Conservation (phyloP, 30 jellyfish, hydroid and myxozoan genomes). For the Aurelia sp. region DNA sequence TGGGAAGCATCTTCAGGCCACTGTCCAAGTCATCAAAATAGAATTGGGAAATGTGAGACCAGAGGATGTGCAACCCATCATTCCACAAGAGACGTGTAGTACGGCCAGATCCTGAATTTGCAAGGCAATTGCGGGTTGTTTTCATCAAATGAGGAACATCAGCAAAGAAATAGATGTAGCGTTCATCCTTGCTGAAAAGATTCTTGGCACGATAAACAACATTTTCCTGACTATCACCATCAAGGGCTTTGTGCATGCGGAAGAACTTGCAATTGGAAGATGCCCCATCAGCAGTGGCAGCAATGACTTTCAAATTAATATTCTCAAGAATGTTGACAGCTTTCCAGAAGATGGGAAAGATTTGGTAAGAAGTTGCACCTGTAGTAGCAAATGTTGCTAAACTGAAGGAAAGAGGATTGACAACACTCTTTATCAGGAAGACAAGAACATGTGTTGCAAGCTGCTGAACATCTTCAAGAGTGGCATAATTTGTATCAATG, state of each 20-base stretch:
- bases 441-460: constrained; percentile 81
- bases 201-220: constrained; percentile 58
- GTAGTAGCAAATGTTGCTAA: constrained; percentile 1
- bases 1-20: constrained; percentile 77
- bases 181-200: constrained; percentile 41
- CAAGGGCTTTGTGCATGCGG: constrained; percentile 57
- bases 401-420: constrained; percentile 19
- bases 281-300: constrained; percentile 82
- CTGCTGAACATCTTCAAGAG: constrained; percentile 41
- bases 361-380: constrained; percentile 67
- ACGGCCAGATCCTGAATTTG: constrained; percentile 68
- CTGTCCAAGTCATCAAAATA: constrained; percentile 62
- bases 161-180: constrained; percentile 60
- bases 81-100: constrained; percentile 73
- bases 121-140: constrained; percentile 72
- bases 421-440: constrained; percentile 63
- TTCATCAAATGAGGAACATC: constrained; percentile 74
- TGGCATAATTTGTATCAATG: constrained; percentile 50
- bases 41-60: constrained; percentile 65
- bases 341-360: constrained; percentile 75
- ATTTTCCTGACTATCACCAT: constrained; percentile 17
- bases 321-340: constrained; percentile 57
- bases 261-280: constrained; percentile 43
- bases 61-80: constrained; percentile 50
- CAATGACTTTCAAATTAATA: constrained; percentile 68